phyloP scores from a whole-genome alignment of 1,140 invertebrate species.

The Bombus terrestris region DNA sequence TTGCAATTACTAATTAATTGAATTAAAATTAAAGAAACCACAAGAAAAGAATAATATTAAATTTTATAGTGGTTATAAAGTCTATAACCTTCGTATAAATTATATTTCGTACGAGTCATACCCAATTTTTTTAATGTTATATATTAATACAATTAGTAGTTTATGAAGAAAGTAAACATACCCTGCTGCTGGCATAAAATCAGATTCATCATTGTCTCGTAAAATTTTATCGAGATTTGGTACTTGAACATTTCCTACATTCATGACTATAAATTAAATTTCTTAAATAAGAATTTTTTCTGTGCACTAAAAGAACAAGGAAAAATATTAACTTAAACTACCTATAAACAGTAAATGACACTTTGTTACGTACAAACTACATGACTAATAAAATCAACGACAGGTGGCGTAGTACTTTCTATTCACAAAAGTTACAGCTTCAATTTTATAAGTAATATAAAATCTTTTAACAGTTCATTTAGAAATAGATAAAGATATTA shows the following conservation, averaged over 20 bases:
- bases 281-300: background rate
- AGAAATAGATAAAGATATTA: background rate
- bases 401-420: background rate
- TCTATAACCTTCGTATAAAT: slow-evolving; percentile 12
- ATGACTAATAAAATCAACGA: slow-evolving; percentile 1
- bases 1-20: background rate
- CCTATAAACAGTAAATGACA: background rate
- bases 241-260: slow-evolving; percentile 59
- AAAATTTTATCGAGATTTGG: slow-evolving; percentile 74
- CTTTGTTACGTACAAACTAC: background rate
- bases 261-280: slow-evolving; percentile 55
- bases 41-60: background rate
- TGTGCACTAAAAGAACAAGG: background rate
- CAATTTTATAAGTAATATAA: background rate
- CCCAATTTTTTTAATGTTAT: background rate
- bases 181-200: slow-evolving; percentile 71
- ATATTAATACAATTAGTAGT: slow-evolving; percentile 2
- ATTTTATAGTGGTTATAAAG: background rate
- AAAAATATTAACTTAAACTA: slow-evolving; percentile 2
- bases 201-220: slow-evolving; percentile 72
- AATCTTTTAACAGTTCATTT: background rate
- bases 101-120: background rate
- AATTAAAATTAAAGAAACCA: background rate
- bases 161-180: slow-evolving; percentile 48
- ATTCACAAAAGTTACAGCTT: background rate